Percentiles rank a stretch among this genome's conserved stretches.
Evolutionary conservation across 2,888 invertebrate species (phyloP).

Genomic region (Dasypolia templi): DNA sequence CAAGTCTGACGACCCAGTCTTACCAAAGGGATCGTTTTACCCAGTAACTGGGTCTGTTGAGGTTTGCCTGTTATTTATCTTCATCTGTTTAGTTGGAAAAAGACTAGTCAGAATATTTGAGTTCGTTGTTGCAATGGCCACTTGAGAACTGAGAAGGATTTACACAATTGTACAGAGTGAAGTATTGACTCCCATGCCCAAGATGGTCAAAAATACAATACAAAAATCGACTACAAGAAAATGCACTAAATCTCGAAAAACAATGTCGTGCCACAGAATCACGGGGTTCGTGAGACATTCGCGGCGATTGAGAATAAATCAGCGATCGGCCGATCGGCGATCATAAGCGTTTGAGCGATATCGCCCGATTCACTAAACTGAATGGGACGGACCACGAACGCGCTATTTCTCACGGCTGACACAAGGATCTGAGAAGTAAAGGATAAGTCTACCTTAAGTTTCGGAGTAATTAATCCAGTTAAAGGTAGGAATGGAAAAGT

Average conservation of each 20-base stretch:
- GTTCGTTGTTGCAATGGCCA: background rate
- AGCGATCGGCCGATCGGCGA: slow-evolving; percentile 72
- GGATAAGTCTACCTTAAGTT: no score
- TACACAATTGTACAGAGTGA: background rate
- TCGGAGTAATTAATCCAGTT: no score
- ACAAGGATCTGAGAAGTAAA: slow-evolving; percentile 60
- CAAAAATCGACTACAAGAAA: slow-evolving; percentile 30
- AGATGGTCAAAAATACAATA: background rate
- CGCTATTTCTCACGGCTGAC: slow-evolving; percentile 78
- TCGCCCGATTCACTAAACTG: slow-evolving; percentile 81
- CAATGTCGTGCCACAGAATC: slow-evolving; percentile 68
- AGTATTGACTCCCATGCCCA: background rate
- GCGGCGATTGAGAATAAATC: slow-evolving; percentile 76
- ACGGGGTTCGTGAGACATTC: slow-evolving; percentile 72
- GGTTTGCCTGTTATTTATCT: no score
- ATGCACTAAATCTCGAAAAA: slow-evolving; percentile 56
- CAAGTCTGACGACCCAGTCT: no score
- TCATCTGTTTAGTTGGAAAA: background rate
- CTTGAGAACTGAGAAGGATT: background rate
- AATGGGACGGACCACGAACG: slow-evolving; percentile 76
- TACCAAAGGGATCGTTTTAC: no score
- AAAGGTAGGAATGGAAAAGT: no score
- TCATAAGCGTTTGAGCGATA: slow-evolving; percentile 74
- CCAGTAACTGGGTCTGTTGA: no score
- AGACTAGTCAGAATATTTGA: background rate